Evolutionary conservation across 2,888 invertebrate species (phyloP), one percentile per base, ranked within the genome.

Genomic region (Drosophila monieri): DNA sequence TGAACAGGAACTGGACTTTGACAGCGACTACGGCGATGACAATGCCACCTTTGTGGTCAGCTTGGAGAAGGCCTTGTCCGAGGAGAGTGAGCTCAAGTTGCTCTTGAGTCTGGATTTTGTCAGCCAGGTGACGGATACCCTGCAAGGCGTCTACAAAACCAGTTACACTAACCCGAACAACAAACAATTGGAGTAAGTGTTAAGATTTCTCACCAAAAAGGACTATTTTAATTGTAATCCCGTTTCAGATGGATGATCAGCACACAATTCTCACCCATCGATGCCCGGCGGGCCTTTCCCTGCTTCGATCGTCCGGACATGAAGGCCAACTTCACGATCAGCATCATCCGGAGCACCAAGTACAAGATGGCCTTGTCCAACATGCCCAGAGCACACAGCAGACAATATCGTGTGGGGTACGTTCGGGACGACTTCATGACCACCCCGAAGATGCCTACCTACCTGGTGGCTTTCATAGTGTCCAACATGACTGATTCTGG

Each of bases 221-320:
- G 14, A 14, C 23, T 10, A 6, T 0, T 8, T 23, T n/a, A 25
- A 43, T 15, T 1, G 0, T 12, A 9, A 2, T 8, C 10, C 18
- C 8, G 3, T 18, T 37, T 8, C 37, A 96, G 96, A 89, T 95
- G 94, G 94, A 93, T 96, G 90, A 95, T 93, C 1, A 94, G 95
- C 6, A 97, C 96, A 0, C 96, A 97, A 85, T 96, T 97, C 88
- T 95, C 97, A 70, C 94, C 96, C 0, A 95, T 94, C 0, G 94
- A 95, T 81, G 96, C 96, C 0, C 93, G 96, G 41, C 93, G 94
- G 83, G 97, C 96, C 0, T 97, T 97, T 89, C 97, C 97, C 6
- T 97, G 97, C 89, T 96, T 96, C 85, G 97, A 97, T 85, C 97
- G 97, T 76, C 97, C 97, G 1, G 93, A 93, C 14, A 95, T 95